These are phyloP conservation scores for Trimorus sp. DNA, from an alignment of 2,888 invertebrate species.

Conservation along the genomic window DNA sequence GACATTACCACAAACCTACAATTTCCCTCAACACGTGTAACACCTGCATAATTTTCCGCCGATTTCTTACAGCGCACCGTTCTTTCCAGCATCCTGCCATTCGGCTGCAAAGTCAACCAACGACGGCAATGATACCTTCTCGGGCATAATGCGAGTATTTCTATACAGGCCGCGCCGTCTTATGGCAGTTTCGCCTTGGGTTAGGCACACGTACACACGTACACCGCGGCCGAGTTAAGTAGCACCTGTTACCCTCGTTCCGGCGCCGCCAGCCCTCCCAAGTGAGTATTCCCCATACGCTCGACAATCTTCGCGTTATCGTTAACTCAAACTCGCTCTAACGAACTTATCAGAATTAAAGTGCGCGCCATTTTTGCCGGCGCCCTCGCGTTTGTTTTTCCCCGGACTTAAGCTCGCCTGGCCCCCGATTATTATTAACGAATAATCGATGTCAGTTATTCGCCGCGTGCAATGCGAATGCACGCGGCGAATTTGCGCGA, in stretches of 20 bases:
- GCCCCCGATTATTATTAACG: too few species aligned
- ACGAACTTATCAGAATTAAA: conserved; percentile 63
- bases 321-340: conserved; percentile 56
- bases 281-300: conserved; percentile 59
- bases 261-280: conserved; percentile 64
- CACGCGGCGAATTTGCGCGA: too few species aligned
- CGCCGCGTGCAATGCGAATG: too few species aligned
- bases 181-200: conserved; percentile 69
- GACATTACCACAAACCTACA: too few species aligned
- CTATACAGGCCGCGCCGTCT: conserved; percentile 68
- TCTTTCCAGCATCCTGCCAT: conserved; percentile 10
- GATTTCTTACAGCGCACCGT: too few species aligned
- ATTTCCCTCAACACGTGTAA: too few species aligned
- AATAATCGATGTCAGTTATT: too few species aligned
- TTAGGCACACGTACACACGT: conserved; percentile 60
- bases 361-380: conserved; percentile 37
- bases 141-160: conserved; percentile 72
- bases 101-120: conserved; percentile 36
- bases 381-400: background rate
- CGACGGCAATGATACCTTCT: conserved; percentile 44
- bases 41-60: background rate
- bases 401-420: too few species aligned
- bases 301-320: conserved; percentile 57
- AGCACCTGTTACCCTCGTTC: conserved; percentile 78
- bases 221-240: conserved; percentile 72